phyloP scores from a whole-genome alignment of 1,140 invertebrate species.

The Cardiocondyla obscurior region DNA sequence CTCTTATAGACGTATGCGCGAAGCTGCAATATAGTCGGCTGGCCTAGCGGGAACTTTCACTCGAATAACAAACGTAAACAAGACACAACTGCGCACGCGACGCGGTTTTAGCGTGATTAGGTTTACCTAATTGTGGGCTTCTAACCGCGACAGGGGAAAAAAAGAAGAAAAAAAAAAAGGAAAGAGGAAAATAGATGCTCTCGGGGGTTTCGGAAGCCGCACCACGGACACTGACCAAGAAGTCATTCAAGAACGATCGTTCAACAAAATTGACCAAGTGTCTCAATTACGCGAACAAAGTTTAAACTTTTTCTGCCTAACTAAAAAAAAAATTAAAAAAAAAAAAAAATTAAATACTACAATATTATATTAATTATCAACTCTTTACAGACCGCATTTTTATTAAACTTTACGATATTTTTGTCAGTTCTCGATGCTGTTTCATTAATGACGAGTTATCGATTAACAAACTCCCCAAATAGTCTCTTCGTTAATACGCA shows the following conservation, averaged over 20 bases:
- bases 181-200: not conserved
- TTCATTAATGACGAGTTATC: not conserved
- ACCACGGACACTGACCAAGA: not conserved
- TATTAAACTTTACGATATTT: too few species aligned
- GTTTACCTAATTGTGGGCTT: constrained; percentile 30
- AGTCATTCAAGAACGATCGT: constrained; percentile 14
- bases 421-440: not conserved
- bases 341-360: not conserved
- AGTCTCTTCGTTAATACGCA: not conserved
- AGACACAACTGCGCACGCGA: constrained; percentile 45
- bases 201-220: constrained; percentile 6
- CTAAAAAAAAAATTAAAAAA: not conserved
- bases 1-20: not conserved
- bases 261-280: not conserved
- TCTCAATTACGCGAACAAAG: not conserved
- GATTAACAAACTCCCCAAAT: not conserved
- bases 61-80: constrained; percentile 67
- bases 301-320: not conserved
- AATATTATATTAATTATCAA: not conserved
- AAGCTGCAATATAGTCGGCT: constrained; percentile 36
- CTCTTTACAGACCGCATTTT: not conserved
- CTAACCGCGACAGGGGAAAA: not conserved
- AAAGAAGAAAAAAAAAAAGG: not conserved
- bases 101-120: constrained; percentile 43
- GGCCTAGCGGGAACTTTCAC: constrained; percentile 65